Conservation (phyloP, 2,113 vertebrate species). For the Riparia riparia region DNA sequence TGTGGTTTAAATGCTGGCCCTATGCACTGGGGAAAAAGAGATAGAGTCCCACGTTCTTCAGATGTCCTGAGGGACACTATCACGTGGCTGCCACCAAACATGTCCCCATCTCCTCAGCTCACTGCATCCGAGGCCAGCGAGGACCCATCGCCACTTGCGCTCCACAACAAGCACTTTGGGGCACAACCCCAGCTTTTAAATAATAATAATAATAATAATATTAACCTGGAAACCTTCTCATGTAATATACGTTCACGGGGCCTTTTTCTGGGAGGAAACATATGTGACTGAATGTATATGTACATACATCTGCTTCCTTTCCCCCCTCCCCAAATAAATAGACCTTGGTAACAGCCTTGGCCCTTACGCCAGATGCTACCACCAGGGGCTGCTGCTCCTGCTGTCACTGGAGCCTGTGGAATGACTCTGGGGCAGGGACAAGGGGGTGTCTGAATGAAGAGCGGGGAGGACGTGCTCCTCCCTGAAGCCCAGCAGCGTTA, state of each 20-base stretch:
- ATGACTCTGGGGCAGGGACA: background rate
- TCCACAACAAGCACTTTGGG: background rate
- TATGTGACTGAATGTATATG: slow-evolving; percentile 31
- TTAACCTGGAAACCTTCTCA: background rate
- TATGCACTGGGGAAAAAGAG: background rate
- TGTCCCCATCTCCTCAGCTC: background rate
- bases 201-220: background rate
- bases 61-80: background rate
- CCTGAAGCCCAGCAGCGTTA: fast-evolving
- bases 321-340: slow-evolving; percentile 48
- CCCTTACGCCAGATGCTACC: fast-evolving
- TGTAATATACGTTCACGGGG: slow-evolving; percentile 10
- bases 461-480: background rate
- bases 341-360: background rate
- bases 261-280: slow-evolving; percentile 21
- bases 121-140: background rate
- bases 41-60: fast-evolving
- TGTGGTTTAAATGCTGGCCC: background rate
- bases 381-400: background rate
- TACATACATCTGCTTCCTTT: slow-evolving; percentile 4
- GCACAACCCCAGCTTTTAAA: slow-evolving; percentile 32
- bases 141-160: background rate
- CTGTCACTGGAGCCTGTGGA: fast-evolving
- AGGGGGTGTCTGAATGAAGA: too few relatives aligned
- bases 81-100: background rate